Base-by-base conservation (phyloP, 2,797 vertebrate species). In the Moxostoma hubbsi region DNA sequence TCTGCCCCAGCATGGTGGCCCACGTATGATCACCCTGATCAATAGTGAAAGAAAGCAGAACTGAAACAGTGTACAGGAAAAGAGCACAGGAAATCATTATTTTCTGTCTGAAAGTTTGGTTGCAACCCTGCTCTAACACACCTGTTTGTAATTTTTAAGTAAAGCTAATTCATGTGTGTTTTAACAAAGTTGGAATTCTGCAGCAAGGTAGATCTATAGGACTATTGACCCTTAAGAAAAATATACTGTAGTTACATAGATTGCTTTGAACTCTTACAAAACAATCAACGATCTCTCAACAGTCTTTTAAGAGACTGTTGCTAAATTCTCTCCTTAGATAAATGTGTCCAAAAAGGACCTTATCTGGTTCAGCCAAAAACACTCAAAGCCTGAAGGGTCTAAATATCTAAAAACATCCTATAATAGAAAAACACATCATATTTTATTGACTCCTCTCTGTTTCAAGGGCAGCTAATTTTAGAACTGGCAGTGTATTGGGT, bases 1-100 rank as follows among this genome's bases (percentile, higher is more conserved):
- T 93, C 71, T 91, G 89, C 24, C 91, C 93, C 83, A 93, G 74
- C 92, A 92, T 93, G 68, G 90, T 91, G 3, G 87, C 84, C 79
- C 89, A 92, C 87, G 77, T 83, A 57, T 91, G 85, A 65, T 89
- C 87, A 12, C 93, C 90, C 92, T 94, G 85, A 36, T 36, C 36
- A 36, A 76, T 9, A 81, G 11, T 18, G 47, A 18, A 7, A 43
- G 2, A 57, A 61, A 62, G 15, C 59, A 55, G 15, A 50, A 11
- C 2, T 6, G 5, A 81, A 9, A 64, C 62, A 51, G 18, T 46
- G 6, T 79, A 73, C 79, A 77, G 51, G 79, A 76, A 70, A 81
- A 36, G 24, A 11, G 59, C 59, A 62, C 59, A 36, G 59, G 50
- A 73, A 24, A 71, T 5, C 8, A 36, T 75, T 78, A n/a, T 70